Conservation (phyloP, 1,140 invertebrate genomes). For the Trichonephila clavata region DNA sequence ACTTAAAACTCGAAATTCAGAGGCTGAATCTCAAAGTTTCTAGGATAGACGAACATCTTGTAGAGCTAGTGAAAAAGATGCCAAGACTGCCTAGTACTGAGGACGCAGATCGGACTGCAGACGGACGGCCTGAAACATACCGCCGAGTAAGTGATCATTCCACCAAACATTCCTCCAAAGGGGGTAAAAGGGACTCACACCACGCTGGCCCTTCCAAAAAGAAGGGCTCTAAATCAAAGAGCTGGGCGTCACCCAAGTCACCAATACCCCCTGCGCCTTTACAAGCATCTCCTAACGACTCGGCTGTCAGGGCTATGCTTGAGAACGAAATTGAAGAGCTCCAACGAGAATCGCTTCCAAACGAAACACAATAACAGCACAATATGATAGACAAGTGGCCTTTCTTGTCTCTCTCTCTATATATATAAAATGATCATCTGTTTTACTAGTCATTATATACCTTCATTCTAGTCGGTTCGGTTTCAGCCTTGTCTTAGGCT, state of each 20-base stretch:
- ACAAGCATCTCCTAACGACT: slow-evolving; percentile 70
- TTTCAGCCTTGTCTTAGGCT: slow-evolving; percentile 31
- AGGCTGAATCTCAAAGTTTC: slow-evolving; percentile 90
- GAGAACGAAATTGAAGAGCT: slow-evolving; percentile 81
- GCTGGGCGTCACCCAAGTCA: slow-evolving; percentile 64
- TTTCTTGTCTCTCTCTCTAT: slow-evolving; percentile 59
- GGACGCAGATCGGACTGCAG: slow-evolving; percentile 50
- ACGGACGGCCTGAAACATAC: slow-evolving; percentile 51
- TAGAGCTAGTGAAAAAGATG: slow-evolving; percentile 81
- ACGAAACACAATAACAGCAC: slow-evolving; percentile 75
- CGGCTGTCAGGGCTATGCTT: slow-evolving; percentile 79
- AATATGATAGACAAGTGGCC: slow-evolving; percentile 75
- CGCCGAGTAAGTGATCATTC: slow-evolving; percentile 68
- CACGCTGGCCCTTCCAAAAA: slow-evolving; percentile 54
- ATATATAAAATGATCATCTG: slow-evolving; percentile 54
- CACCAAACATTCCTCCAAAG: slow-evolving; percentile 71
- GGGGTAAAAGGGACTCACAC: slow-evolving; percentile 39
- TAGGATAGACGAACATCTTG: slow-evolving; percentile 90
- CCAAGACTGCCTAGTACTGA: slow-evolving; percentile 42
- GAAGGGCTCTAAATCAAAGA: slow-evolving; percentile 69
- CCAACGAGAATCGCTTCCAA: slow-evolving; percentile 77
- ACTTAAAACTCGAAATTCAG: slow-evolving; percentile 92
- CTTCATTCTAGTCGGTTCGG: slow-evolving; percentile 64
- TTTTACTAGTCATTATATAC: slow-evolving; percentile 65
- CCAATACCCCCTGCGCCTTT: slow-evolving; percentile 47